Evolutionary conservation across 2,888 invertebrate genomes (phyloP).

Genomic region (Dusona sp.): DNA sequence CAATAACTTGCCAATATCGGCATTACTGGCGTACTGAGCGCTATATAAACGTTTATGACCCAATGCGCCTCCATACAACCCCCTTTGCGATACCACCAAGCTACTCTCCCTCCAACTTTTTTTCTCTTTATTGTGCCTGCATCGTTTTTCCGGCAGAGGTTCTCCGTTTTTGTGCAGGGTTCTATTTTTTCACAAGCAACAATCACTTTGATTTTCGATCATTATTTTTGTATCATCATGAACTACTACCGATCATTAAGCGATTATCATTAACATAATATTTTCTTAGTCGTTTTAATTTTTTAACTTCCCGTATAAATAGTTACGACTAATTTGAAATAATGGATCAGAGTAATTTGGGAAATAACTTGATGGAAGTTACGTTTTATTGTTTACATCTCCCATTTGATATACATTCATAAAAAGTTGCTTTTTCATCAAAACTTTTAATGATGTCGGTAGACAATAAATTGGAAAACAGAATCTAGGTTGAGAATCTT

Average conservation of each 20-base stretch:
- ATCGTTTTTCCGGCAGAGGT: slow-evolving; percentile 71
- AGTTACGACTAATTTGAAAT: neutral
- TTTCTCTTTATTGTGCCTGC: slow-evolving; percentile 56
- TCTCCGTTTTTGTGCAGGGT: slow-evolving; percentile 61
- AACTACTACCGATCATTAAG: neutral
- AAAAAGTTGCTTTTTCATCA: neutral
- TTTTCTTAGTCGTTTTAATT: neutral
- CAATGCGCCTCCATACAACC: slow-evolving; percentile 78
- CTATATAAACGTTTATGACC: slow-evolving; percentile 84
- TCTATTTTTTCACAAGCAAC: neutral
- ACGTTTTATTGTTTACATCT: neutral
- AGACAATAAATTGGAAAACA: neutral
- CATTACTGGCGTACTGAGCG: slow-evolving; percentile 82
- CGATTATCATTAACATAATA: too few species aligned
- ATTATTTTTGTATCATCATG: neutral
- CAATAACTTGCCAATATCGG: slow-evolving; percentile 85
- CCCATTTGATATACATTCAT: neutral
- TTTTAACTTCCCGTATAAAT: too few species aligned
- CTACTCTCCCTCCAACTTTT: slow-evolving; percentile 54
- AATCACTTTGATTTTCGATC: neutral
- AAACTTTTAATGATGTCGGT: neutral
- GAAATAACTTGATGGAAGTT: neutral
- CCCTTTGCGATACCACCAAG: slow-evolving; percentile 70
- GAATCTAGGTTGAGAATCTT: slow-evolving; percentile 48
- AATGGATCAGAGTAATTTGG: neutral